phyloP scores from a whole-genome alignment of 2,888 invertebrate genomes.

The Nephrotoma appendiculata region DNA sequence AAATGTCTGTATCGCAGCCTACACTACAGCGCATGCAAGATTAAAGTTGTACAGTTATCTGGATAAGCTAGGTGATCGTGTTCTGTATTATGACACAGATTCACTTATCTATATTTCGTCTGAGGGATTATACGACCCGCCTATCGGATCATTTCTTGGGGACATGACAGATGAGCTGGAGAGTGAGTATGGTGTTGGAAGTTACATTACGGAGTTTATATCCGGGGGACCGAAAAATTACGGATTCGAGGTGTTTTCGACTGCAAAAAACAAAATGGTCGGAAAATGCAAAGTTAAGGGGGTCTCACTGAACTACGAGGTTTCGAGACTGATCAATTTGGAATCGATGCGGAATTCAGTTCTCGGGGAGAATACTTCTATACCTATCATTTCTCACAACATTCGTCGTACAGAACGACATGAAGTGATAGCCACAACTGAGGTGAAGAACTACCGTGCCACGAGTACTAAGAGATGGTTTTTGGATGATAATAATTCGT shows the following conservation, averaged over 20 bases:
- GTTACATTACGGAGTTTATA: too few species aligned
- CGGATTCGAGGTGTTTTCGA: too few species aligned
- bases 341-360: background rate
- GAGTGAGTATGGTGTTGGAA: too few species aligned
- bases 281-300: background rate
- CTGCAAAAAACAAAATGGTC: too few species aligned
- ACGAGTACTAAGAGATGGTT: background rate
- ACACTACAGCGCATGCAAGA: slow-evolving; percentile 6
- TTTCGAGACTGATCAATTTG: background rate
- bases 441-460: background rate
- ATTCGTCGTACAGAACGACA: background rate
- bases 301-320: background rate
- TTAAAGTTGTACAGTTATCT: slow-evolving; percentile 22
- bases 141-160: too few species aligned
- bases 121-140: too few species aligned
- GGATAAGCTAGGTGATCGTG: slow-evolving; percentile 18
- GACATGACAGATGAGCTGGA: too few species aligned
- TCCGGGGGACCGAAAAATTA: too few species aligned
- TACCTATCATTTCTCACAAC: background rate
- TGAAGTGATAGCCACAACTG: background rate
- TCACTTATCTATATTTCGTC: too few species aligned
- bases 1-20: too few species aligned
- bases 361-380: background rate
- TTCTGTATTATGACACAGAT: slow-evolving; percentile 24
- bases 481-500: background rate